phyloP scores from a whole-genome alignment of 2,888 invertebrate species.

The Lasioglossum leucozonium region DNA sequence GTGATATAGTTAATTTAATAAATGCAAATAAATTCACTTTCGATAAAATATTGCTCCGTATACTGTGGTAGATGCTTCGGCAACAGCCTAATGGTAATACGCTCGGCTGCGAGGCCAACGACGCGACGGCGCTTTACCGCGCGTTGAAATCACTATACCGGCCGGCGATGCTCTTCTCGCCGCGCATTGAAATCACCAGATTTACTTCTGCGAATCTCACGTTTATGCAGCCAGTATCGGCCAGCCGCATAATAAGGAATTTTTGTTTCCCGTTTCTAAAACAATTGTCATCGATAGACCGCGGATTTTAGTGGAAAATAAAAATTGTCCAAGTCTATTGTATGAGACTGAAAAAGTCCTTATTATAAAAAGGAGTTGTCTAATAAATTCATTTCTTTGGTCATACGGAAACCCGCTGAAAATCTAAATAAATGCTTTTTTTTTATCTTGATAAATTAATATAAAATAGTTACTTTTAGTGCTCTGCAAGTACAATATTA shows the following conservation, averaged over 20 bases:
- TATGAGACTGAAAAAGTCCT: too few species aligned
- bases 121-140: not conserved
- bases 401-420: not conserved
- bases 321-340: too few species aligned
- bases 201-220: not conserved
- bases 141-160: constrained; percentile 3
- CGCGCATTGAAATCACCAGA: not conserved
- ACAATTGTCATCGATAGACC: not conserved
- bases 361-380: not conserved
- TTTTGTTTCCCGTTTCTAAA: not conserved
- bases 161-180: not conserved
- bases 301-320: too few species aligned
- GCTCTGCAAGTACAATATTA: too few species aligned
- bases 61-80: too few species aligned
- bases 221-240: not conserved
- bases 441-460: not conserved
- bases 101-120: not conserved
- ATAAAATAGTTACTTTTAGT: not conserved
- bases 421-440: not conserved
- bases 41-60: not conserved
- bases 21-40: not conserved
- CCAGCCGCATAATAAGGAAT: not conserved
- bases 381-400: not conserved
- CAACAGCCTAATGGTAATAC: not conserved
- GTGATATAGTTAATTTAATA: not conserved